phyloP scores from a whole-genome alignment of 2,888 invertebrate genomes.

The Drosophila birchii region DNA sequence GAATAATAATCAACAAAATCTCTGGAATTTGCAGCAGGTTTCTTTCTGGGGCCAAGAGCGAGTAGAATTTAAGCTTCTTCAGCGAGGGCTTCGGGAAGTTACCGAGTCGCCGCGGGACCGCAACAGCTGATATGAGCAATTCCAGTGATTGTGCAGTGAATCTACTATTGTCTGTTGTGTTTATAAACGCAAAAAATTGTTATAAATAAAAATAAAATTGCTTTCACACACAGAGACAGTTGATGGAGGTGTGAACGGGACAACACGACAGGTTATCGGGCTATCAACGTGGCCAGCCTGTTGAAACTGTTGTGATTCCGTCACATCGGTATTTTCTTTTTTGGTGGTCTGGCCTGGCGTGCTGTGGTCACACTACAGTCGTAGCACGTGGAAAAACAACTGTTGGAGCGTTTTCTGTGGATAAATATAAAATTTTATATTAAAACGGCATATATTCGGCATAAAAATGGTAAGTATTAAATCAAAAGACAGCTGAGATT shows the following conservation, averaged over 20 bases:
- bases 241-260: constrained; percentile 23
- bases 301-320: constrained; percentile 7
- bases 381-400: constrained; percentile 63
- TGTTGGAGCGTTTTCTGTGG: constrained; percentile 22
- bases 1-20: constrained; percentile 35
- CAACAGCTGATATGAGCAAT: constrained; percentile 28
- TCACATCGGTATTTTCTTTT: constrained; percentile 24
- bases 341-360: neutral
- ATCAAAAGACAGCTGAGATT: neutral
- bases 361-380: constrained; percentile 48
- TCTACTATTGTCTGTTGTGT: constrained; percentile 31
- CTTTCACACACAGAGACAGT: constrained; percentile 44
- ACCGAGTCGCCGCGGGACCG: constrained; percentile 1
- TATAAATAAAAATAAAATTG: constrained; percentile 51
- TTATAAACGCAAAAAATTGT: constrained; percentile 48
- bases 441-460: constrained; percentile 59
- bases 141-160: constrained; percentile 15
- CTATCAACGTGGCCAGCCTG: constrained; percentile 35
- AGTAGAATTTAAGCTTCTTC: constrained; percentile 6
- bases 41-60: constrained; percentile 7
- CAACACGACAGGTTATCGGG: constrained; percentile 31
- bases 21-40: constrained; percentile 38
- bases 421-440: constrained; percentile 39
- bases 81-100: neutral
- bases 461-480: constrained; percentile 74